Evolutionary conservation across 2,113 vertebrate species (phyloP).

Genomic region (Ammodytes dubius): DNA sequence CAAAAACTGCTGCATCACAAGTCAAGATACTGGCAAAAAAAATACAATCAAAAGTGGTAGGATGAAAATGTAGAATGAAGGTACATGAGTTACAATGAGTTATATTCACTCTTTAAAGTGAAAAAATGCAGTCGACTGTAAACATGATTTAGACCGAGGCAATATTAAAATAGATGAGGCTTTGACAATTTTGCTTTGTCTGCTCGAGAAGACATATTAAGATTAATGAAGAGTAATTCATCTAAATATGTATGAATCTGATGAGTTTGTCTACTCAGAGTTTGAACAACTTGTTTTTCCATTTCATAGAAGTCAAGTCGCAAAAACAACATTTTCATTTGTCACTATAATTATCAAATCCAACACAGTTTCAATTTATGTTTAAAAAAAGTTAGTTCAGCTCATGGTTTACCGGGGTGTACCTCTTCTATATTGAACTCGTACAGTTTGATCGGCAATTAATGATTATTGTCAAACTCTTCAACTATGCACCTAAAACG

Average conservation of each 20-base stretch:
- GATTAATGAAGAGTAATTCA: slow-evolving; percentile 22
- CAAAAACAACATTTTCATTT: neutral
- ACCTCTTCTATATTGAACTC: neutral
- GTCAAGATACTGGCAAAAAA: neutral
- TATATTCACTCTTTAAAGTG: neutral
- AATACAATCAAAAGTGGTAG: neutral
- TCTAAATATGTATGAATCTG: neutral
- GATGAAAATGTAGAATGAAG: neutral
- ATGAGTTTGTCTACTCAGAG: neutral
- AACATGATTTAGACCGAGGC: neutral
- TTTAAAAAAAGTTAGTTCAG: neutral
- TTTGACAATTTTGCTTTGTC: slow-evolving; percentile 33
- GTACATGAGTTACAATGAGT: too few species aligned
- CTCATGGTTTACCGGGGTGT: neutral
- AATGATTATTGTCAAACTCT: neutral
- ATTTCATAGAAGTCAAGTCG: neutral
- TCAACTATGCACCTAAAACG: neutral
- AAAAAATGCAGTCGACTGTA: slow-evolving; percentile 3
- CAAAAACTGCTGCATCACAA: slow-evolving; percentile 2
- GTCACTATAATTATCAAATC: neutral
- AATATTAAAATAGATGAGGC: slow-evolving; percentile 46
- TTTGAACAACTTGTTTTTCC: neutral
- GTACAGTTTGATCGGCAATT: neutral
- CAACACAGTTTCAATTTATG: neutral
- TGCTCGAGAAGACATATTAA: neutral